Percentiles rank a stretch among this genome's conserved stretches.
phyloP scores from a whole-genome alignment of 2,113 vertebrate genomes.

The Scomber colias region DNA sequence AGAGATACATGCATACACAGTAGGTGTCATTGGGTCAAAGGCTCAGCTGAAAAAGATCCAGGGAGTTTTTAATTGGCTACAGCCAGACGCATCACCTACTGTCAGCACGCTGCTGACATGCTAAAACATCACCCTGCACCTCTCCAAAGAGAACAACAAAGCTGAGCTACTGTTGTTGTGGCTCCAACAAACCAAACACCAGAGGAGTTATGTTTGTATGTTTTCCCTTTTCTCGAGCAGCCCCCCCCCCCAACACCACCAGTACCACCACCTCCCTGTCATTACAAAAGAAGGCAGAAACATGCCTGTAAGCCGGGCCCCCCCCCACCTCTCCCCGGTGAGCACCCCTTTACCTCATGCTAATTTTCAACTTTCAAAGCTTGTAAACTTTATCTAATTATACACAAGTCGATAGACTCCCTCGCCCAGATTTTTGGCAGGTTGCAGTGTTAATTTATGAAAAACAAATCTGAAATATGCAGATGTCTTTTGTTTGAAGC shows the following conservation, averaged over 20 bases:
- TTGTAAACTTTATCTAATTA: constrained; percentile 99
- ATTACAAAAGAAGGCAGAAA: constrained; percentile 52
- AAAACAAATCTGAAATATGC: constrained; percentile 99
- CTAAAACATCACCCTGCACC: constrained; percentile 9
- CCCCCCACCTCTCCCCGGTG: constrained; percentile 83
- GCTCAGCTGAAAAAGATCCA: constrained; percentile 21
- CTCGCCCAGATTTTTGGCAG: constrained; percentile 93
- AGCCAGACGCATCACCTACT: constrained; percentile 21
- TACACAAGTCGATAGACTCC: constrained; percentile 89
- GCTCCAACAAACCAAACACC: constrained; percentile 29
- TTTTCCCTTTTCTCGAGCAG: constrained; percentile 19
- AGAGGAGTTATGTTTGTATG: constrained; percentile 40
- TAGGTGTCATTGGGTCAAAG: constrained; percentile 42
- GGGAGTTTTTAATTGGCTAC: constrained; percentile 41
- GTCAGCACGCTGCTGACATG: constrained; percentile 19
- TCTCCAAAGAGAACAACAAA: constrained; percentile 37
- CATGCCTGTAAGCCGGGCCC: constrained; percentile 46
- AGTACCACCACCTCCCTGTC: neutral
- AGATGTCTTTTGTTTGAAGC: constrained; percentile 99
- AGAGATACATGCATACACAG: constrained; percentile 35
- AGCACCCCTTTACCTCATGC: constrained; percentile 87
- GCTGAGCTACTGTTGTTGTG: constrained; percentile 5
- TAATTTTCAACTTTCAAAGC: constrained; percentile 94
- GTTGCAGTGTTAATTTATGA: constrained; percentile 99
- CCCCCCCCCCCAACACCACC: neutral